Percentiles rank a stretch among this genome's conserved stretches.
These are phyloP conservation scores for Falco novaeseelandiae DNA, from an alignment of 2,797 vertebrate species.

Conservation along the genomic window DNA sequence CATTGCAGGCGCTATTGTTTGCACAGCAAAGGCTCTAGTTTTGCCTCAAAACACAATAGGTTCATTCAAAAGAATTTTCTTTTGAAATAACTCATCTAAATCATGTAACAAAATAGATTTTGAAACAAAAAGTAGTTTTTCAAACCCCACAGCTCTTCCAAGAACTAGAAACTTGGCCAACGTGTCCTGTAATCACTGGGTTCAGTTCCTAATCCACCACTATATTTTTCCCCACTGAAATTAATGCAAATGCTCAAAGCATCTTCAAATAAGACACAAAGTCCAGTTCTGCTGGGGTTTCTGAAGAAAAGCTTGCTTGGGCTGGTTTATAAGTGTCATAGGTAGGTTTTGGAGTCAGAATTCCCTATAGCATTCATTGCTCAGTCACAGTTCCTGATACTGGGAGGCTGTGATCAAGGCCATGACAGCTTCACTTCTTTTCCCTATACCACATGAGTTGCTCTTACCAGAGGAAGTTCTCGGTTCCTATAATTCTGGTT, in stretches of 20 bases:
- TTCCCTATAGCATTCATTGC: neutral
- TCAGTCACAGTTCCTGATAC: neutral
- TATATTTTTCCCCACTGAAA: neutral
- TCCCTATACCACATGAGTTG: neutral
- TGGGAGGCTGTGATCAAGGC: neutral
- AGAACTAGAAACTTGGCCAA: neutral
- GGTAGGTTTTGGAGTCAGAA: neutral
- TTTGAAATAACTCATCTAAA: neutral
- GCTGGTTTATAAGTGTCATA: neutral
- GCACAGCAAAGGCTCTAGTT: neutral
- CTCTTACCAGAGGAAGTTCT: neutral
- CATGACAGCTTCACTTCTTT: neutral
- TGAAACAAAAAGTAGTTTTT: slow-evolving; percentile 11
- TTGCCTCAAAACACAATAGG: neutral
- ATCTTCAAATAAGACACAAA: neutral
- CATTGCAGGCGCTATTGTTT: neutral
- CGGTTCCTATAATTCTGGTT: neutral
- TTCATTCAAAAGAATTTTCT: neutral
- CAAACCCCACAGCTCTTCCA: neutral
- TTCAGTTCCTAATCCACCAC: neutral
- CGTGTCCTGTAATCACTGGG: neutral
- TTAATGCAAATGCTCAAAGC: neutral
- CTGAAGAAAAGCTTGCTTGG: neutral
- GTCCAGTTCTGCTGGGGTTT: neutral
- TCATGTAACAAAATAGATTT: neutral